These are phyloP conservation scores for Teinopalpus imperialis DNA, from an alignment of 2,888 invertebrate genomes.

Conservation along the genomic window DNA sequence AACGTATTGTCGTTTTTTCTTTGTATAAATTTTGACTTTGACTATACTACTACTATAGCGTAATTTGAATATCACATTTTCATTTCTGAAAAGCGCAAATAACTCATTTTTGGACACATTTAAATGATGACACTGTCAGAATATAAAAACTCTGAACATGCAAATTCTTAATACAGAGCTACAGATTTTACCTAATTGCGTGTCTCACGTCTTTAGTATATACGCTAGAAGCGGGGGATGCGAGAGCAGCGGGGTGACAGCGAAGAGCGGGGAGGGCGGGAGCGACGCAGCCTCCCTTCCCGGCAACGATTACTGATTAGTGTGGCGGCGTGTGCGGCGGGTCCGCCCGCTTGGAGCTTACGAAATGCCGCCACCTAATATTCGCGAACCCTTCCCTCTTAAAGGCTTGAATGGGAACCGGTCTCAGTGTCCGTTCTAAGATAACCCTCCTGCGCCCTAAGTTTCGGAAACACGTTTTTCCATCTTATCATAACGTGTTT, in stretches of 20 bases:
- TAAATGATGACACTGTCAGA: too few relatives aligned
- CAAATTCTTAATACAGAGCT: too few relatives aligned
- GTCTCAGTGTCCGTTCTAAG: conserved; percentile 30
- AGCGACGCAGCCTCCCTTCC: conserved; percentile 78
- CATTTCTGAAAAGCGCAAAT: too few relatives aligned
- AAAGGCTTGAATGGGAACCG: conserved; percentile 37
- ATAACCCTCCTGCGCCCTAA: conserved; percentile 16
- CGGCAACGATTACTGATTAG: conserved; percentile 83
- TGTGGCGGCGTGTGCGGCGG: conserved; percentile 75
- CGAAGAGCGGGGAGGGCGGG: conserved; percentile 40
- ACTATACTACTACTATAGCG: too few relatives aligned
- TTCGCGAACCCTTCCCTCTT: conserved; percentile 35
- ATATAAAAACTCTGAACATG: too few relatives aligned
- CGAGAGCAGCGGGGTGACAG: conserved; percentile 34
- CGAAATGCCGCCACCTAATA: conserved; percentile 57
- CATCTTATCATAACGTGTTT: conserved; percentile 34
- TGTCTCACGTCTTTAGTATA: conserved; percentile 36
- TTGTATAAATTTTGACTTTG: too few relatives aligned
- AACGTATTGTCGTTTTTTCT: too few relatives aligned
- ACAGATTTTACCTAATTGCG: conserved; percentile 32
- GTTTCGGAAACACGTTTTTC: conserved; percentile 25
- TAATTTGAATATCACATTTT: too few relatives aligned
- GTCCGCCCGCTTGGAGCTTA: conserved; percentile 60
- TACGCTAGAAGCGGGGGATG: conserved; percentile 61
- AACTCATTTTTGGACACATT: too few relatives aligned